phyloP scores from a whole-genome alignment of 2,797 vertebrate species.

The Coccyzus lansbergi region DNA sequence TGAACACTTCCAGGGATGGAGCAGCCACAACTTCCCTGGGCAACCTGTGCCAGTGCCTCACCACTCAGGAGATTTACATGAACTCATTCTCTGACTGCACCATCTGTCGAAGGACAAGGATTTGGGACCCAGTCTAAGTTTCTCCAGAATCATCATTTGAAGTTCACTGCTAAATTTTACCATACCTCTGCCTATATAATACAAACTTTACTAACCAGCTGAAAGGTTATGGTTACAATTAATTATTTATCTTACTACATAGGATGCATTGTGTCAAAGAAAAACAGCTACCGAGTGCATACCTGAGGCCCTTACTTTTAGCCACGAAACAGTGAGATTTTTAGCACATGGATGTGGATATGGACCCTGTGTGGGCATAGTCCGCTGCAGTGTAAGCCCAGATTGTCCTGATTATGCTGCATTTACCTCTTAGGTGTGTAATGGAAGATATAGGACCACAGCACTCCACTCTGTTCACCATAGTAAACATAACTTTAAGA shows the following conservation, averaged over 20 bases:
- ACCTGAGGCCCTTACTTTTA: background rate
- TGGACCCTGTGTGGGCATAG: background rate
- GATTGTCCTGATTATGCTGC: background rate
- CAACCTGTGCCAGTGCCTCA: too few species aligned
- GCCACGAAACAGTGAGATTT: background rate
- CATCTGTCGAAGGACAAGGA: background rate
- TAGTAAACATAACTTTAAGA: background rate
- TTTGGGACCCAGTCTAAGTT: background rate
- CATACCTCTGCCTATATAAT: background rate
- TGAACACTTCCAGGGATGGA: too few species aligned
- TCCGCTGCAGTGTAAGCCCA: background rate
- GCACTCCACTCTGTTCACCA: background rate
- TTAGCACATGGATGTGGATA: fast-evolving
- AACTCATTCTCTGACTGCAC: background rate
- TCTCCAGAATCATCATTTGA: background rate
- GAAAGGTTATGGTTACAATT: background rate
- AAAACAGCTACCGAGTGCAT: background rate
- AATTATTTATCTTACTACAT: background rate
- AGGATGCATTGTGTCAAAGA: background rate
- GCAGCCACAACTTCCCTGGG: too few species aligned
- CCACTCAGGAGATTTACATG: background rate
- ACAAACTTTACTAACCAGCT: background rate
- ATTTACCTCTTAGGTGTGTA: background rate
- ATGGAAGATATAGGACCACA: background rate
- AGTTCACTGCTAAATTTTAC: background rate